Evolutionary conservation across 1,140 invertebrate genomes (phyloP).

Genomic region (Eciton burchellii): DNA sequence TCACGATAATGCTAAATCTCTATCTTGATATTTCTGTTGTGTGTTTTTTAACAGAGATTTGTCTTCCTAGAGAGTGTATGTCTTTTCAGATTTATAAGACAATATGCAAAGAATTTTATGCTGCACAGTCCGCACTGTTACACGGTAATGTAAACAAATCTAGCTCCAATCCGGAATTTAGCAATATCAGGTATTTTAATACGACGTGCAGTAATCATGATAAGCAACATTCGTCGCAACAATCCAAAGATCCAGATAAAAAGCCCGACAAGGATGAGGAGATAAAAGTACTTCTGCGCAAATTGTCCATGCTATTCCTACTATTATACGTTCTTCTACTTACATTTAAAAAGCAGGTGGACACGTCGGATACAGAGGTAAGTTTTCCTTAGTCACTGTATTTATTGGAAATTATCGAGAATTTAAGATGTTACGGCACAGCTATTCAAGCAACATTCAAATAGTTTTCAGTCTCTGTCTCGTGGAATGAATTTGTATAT

Average conservation of each 20-base stretch:
- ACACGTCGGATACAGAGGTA: constrained; percentile 5
- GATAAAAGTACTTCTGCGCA: constrained; percentile 37
- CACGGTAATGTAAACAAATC: neutral
- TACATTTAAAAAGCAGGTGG: neutral
- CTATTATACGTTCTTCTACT: neutral
- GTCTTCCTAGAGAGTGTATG: neutral
- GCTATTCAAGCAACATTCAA: neutral
- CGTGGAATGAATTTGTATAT: constrained; percentile 98
- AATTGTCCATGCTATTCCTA: neutral
- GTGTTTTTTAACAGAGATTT: too few species aligned
- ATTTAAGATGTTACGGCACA: neutral
- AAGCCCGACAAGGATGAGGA: constrained; percentile 53
- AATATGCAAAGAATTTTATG: constrained; percentile 84
- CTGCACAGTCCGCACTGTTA: constrained; percentile 78
- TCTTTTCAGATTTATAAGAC: constrained; percentile 75
- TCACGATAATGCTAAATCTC: neutral
- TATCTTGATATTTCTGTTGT: neutral
- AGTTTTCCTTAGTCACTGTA: neutral
- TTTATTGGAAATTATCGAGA: neutral
- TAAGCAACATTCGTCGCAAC: constrained; percentile 46
- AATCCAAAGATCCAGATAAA: constrained; percentile 56
- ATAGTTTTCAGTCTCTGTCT: constrained; percentile 83
- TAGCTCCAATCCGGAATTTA: constrained; percentile 18
- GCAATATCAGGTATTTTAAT: constrained; percentile 61
- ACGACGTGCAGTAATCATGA: constrained; percentile 39